These are phyloP conservation scores for Reticulitermes speratus DNA, from an alignment of 1,140 invertebrate species.

Conservation along the genomic window DNA sequence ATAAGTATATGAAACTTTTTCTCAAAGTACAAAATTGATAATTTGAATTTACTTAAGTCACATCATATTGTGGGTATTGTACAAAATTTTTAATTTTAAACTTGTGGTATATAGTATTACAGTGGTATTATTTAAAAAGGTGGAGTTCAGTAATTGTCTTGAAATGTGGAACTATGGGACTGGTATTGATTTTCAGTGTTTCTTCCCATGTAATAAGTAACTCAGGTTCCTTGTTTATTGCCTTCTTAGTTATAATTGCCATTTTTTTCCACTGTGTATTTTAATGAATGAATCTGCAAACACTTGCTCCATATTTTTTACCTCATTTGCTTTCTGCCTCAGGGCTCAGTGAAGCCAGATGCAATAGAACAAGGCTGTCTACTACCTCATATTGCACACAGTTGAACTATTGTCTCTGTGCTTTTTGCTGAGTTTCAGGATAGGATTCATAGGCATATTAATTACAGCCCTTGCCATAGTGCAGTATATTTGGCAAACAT, in stretches of 20 bases:
- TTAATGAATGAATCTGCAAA: constrained; percentile 1
- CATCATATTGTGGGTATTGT: neutral
- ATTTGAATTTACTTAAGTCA: neutral
- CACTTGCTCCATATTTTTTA: constrained; percentile 19
- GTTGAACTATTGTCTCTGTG: constrained; percentile 30
- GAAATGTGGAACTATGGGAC: neutral
- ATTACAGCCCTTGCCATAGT: neutral
- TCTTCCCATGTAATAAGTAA: neutral
- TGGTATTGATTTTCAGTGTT: neutral
- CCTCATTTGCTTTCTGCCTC: constrained; percentile 23
- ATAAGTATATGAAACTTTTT: neutral
- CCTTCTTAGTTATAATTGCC: neutral
- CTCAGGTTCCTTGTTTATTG: neutral
- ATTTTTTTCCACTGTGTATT: neutral
- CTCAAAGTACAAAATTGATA: neutral
- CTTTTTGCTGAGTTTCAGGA: constrained; percentile 20
- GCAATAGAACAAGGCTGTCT: constrained; percentile 24
- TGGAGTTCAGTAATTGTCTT: neutral
- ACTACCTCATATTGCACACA: constrained; percentile 18
- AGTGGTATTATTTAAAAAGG: constrained; percentile 4
- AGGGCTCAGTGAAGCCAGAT: neutral
- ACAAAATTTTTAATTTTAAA: neutral
- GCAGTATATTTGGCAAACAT: neutral
- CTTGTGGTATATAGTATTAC: neutral
- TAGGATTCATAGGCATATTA: neutral